phyloP scores from a whole-genome alignment of 2,797 vertebrate species.

The Xerus rutilus region DNA sequence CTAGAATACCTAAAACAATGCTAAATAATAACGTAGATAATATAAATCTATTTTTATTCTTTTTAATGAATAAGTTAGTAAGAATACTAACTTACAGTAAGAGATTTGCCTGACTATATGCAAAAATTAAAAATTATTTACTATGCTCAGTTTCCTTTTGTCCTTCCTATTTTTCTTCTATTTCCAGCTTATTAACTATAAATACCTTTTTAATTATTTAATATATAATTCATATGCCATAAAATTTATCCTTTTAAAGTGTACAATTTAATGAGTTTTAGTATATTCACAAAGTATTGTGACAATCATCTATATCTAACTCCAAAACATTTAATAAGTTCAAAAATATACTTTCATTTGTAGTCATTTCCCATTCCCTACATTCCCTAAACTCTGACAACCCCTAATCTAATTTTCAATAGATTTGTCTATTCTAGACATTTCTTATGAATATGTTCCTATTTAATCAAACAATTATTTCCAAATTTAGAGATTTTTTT shows the following conservation, averaged over 20 bases:
- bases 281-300: neutral
- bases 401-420: neutral
- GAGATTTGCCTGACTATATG: neutral
- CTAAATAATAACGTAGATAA: neutral
- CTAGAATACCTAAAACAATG: neutral
- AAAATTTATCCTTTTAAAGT: neutral
- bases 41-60: neutral
- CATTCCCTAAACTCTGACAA: neutral
- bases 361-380: neutral
- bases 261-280: neutral
- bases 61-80: neutral
- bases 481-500: neutral
- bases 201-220: neutral
- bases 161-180: conserved; percentile 4
- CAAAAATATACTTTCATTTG: neutral
- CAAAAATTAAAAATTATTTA: conserved; percentile 13
- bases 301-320: neutral
- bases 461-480: neutral
- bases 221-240: neutral
- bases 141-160: neutral
- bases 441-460: neutral
- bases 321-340: neutral
- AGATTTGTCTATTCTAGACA: neutral
- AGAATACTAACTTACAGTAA: neutral
- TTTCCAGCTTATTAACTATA: conserved; percentile 16